Base-by-base conservation (phyloP, 1,140 invertebrate genomes). In the Homalodisca vitripennis region DNA sequence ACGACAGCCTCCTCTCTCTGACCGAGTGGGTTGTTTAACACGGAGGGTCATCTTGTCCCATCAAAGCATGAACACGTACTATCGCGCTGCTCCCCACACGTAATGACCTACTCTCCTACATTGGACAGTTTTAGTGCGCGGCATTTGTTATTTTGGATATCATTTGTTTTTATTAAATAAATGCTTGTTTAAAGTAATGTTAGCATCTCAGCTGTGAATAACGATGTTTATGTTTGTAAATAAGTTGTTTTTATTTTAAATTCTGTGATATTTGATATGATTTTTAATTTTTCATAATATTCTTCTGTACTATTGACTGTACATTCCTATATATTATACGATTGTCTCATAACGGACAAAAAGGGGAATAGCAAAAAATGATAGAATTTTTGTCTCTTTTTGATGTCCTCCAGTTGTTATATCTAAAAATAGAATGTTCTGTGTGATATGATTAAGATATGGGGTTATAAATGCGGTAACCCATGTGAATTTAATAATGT, bases 11-110 rank as follows among this genome's bases (percentile, higher is more conserved):
- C 53, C 84, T 99, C 72, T 89, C 94, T 3, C 83, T 99, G 46
- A 92, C 99, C 80, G 89, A 98, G 75, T 99, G 97, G 97, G 96
- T n/a, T 99, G 2, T 95, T 98, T 82, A 99, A 99, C 79, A 98
- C 97, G 0, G 98, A 99, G 83, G 98, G 95, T 22, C 97, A 99
- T 83, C 93, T 97, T n/a, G 82, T 99, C 69, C 96, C 95, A 98
- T 70, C 90, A 86, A 79, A 87, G 87, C 13, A 85, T 84, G 32
- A 95, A 94, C 79, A 87, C 90, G 2, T 85, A 86, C 66, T 92
- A 92, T 74, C 20, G 20, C 63, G n/a, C 63, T 24, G 24, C 22
- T 26, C 55, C 26, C n/a, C 55, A 60, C 24, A 60, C 55, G 26
- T 60, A 60, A 60, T 60, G 24, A 60, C 29, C 55, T 29, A 13